These are phyloP conservation scores for Xiphias gladius DNA, from an alignment of 2,113 vertebrate species.

Conservation along the genomic window DNA sequence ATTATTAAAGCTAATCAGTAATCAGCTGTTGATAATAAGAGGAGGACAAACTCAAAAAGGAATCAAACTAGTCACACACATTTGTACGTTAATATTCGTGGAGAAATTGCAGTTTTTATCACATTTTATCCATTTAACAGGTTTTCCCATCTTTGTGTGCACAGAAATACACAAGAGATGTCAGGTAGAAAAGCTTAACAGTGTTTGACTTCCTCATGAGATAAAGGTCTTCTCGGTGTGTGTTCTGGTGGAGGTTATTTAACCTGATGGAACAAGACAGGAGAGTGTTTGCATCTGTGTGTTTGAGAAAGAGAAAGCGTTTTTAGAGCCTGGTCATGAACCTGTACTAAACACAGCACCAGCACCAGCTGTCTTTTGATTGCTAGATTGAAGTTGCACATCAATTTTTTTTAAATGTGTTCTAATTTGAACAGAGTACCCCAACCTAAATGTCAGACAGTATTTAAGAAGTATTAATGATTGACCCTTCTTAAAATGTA, in stretches of 20 bases:
- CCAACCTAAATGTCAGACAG: slow-evolving; percentile 9
- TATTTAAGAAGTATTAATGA: slow-evolving; percentile 11
- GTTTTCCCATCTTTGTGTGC: neutral
- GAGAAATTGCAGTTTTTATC: neutral
- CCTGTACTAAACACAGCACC: neutral
- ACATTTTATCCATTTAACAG: neutral
- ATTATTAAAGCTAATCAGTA: slow-evolving; percentile 43
- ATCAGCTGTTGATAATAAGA: slow-evolving; percentile 8
- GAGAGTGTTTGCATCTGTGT: neutral
- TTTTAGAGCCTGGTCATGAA: neutral
- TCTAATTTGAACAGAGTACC: neutral
- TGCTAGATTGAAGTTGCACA: neutral
- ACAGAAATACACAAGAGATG: neutral
- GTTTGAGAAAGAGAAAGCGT: neutral
- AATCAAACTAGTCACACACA: neutral
- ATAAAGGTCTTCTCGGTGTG: slow-evolving; percentile 2
- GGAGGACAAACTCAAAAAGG: neutral
- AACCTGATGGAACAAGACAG: slow-evolving; percentile 52
- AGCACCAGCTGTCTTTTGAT: neutral
- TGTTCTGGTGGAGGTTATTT: slow-evolving; percentile 48
- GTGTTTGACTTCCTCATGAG: slow-evolving; percentile 44
- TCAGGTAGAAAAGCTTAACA: neutral
- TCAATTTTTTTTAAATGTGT: neutral
- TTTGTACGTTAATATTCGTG: neutral
- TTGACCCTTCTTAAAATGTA: neutral